Evolutionary conservation across 2,113 vertebrate genomes (phyloP), one percentile per base, ranked within the genome.

Genomic region (Acanthisitta chloris): DNA sequence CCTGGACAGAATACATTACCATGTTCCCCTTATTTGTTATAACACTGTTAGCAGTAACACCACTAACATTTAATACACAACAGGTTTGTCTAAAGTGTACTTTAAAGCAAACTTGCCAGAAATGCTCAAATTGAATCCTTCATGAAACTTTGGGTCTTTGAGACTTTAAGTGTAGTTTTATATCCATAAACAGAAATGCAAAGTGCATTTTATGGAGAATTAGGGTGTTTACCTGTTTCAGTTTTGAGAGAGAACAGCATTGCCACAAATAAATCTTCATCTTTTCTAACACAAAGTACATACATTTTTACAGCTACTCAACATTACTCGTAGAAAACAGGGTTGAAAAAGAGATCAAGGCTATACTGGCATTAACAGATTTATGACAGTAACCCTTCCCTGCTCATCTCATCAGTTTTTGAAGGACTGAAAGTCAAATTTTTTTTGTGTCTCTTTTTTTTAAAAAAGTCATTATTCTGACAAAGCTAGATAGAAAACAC

Each of bases 321-420:
- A 66, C 88, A 58, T 59, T 64, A 34, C 14, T 82, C 36, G 65
- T 42, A 45, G 16, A 69, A 86, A 91, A 43, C 21, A 55, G 62
- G 21, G 34, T 40, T 92, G 70, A 85, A 76, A 43, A 79, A 70
- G 28, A 42, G 36, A 95, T 72, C 62, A 76, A 92, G 58, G 57
- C 87, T 91, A 65, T 43, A 61, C 20, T 42, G 62, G 38, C 67
- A 88, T 88, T 59, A n/a, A 72, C 81, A 87, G n/a, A 66, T 91
- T 77, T 92, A 89, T 85, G 92, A 79, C 25, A 65, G 38, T 28
- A 94, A 79, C 25, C 5, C 31, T 81, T 89, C 70, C 13, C n/a
- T 72, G 61, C 24, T 91, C 72, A 92, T 91, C 94, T 89, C 34
- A 92, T 91, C 58, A 79, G 25, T 69, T 87, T 89, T 76, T 57